A percentile compares a stretch with the other conserved stretches of the same genome.
phyloP scores from a whole-genome alignment of 2,113 vertebrate species.

The Alethe castanea region DNA sequence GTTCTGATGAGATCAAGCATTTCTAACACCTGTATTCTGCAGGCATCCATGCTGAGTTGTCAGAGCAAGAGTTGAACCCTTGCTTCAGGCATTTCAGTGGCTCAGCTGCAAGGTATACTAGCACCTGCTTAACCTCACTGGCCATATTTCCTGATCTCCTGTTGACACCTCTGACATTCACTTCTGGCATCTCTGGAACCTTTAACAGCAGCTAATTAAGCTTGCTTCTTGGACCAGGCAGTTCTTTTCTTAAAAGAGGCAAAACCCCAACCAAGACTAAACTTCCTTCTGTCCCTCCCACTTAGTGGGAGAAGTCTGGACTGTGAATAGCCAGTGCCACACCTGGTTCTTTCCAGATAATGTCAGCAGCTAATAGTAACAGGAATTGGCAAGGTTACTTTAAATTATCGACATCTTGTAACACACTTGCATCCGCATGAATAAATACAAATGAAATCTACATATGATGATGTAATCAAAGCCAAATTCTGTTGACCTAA shows the following conservation, averaged over 20 bases:
- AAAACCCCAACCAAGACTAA: neutral
- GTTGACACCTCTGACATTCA: neutral
- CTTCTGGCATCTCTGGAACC: neutral
- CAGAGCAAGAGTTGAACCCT: neutral
- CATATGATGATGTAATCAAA: neutral
- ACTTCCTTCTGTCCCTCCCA: neutral
- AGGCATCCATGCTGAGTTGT: accelerated
- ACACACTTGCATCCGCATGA: neutral
- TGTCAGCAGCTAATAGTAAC: neutral
- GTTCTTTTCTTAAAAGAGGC: neutral
- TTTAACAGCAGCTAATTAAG: neutral
- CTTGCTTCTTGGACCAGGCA: neutral
- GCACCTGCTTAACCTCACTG: neutral
- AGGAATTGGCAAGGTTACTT: neutral
- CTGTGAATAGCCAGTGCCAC: neutral
- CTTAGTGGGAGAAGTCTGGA: neutral
- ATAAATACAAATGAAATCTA: neutral
- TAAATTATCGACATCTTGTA: neutral
- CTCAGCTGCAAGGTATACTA: neutral
- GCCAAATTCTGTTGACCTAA: neutral
- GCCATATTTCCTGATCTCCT: neutral
- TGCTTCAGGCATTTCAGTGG: neutral
- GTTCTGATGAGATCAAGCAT: neutral
- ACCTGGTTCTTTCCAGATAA: neutral
- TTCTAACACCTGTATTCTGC: neutral